These are phyloP conservation scores for Scopus umbretta DNA, from an alignment of 2,113 vertebrate species.

Conservation along the genomic window DNA sequence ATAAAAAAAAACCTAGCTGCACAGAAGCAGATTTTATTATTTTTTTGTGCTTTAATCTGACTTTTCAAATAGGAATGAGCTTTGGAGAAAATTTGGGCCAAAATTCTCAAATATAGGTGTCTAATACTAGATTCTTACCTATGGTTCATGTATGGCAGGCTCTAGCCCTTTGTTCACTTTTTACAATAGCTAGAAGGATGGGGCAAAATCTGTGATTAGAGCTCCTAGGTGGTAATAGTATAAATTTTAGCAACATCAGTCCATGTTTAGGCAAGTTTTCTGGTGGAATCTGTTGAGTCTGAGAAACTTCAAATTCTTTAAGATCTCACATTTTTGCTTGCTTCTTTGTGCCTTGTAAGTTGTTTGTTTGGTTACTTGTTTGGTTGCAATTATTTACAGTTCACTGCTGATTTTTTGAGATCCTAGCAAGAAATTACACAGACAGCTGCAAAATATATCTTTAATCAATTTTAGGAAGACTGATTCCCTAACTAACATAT, in stretches of 20 bases:
- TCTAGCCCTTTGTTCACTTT: neutral
- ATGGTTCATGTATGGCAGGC: neutral
- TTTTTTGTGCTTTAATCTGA: neutral
- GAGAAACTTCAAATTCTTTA: neutral
- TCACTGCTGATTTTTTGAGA: neutral
- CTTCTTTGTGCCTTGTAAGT: neutral
- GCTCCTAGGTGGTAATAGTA: neutral
- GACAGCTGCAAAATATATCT: slow-evolving; percentile 3
- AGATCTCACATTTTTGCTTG: neutral
- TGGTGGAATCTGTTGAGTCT: neutral
- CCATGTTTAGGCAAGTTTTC: neutral
- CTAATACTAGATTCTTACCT: neutral
- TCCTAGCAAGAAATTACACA: slow-evolving; percentile 9
- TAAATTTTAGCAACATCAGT: neutral
- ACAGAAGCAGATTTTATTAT: neutral
- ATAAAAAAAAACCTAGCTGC: neutral
- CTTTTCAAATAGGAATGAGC: neutral
- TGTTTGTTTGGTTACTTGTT: neutral
- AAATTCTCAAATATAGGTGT: neutral
- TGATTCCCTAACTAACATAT: neutral
- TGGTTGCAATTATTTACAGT: neutral
- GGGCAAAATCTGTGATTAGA: neutral
- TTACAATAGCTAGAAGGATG: neutral
- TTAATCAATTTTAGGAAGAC: slow-evolving; percentile 25
- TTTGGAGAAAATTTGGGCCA: neutral